phyloP scores from a whole-genome alignment of 2,888 invertebrate genomes.

The Lordiphosa fenestrarum region DNA sequence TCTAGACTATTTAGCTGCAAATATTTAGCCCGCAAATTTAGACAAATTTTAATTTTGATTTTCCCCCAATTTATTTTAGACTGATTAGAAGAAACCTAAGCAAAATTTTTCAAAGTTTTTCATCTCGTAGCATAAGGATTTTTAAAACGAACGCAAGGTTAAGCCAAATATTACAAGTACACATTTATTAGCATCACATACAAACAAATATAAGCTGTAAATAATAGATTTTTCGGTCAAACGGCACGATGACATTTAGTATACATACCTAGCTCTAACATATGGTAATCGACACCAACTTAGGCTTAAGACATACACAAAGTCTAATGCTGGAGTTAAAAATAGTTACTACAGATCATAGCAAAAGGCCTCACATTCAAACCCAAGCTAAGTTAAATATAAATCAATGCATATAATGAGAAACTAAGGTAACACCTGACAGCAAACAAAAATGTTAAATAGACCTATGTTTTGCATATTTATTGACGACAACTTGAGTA shows the following conservation, averaged over 20 bases:
- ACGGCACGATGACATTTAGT: slow-evolving; percentile 58
- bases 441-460: slow-evolving; percentile 24
- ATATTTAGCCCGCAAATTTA: slow-evolving; percentile 53
- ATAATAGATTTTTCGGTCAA: slow-evolving; percentile 42
- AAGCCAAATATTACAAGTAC: slow-evolving; percentile 56
- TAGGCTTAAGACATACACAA: slow-evolving; percentile 50
- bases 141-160: slow-evolving; percentile 47
- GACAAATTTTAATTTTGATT: slow-evolving; percentile 45
- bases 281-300: slow-evolving; percentile 44
- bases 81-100: slow-evolving; percentile 71
- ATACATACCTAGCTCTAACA: slow-evolving; percentile 43
- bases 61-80: slow-evolving; percentile 56
- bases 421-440: slow-evolving; percentile 13
- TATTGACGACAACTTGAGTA: slow-evolving; percentile 34
- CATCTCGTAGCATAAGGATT: slow-evolving; percentile 35
- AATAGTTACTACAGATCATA: slow-evolving; percentile 39
- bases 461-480: slow-evolving; percentile 41
- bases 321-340: slow-evolving; percentile 37
- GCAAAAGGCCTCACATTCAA: slow-evolving; percentile 28
- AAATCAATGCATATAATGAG: slow-evolving; percentile 25
- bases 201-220: slow-evolving; percentile 44
- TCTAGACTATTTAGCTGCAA: slow-evolving; percentile 49
- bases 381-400: slow-evolving; percentile 20
- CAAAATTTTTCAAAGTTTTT: slow-evolving; percentile 40
- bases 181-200: slow-evolving; percentile 34